Evolutionary conservation across 2,797 vertebrate species (phyloP), one percentile per base, ranked within the genome.

Genomic region (Macroramphosus scolopax): DNA sequence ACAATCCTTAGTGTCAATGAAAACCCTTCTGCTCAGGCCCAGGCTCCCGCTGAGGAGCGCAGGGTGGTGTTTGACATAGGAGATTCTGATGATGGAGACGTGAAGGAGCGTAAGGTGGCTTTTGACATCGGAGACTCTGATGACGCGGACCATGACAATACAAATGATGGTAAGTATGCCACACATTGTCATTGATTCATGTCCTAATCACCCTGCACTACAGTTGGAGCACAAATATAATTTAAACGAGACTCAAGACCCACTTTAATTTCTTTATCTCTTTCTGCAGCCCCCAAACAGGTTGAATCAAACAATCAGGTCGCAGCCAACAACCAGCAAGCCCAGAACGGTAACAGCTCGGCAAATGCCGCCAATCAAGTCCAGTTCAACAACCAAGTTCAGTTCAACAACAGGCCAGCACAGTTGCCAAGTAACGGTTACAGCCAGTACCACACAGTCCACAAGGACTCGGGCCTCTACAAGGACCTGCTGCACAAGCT

Each of bases 391-490:
- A 79, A 74, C 40, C 79, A 81, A 3, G 63, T 32, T 8, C 94
- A 94, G 63, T 93, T 97, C 77, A 94, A 41, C 80, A 93, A 86
- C 24, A 77, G 92, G 0, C 85, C 92, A 5, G 87, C 92, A 49
- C 94, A 93, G 51, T 64, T 92, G 1, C 87, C 87, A 34, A 94
- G 89, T 22, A 91, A 89, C 0, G 95, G 96, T 30, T 95, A 98
- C 71, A 93, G 92, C 74, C 93, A 94, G 72, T 99, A 98, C 77
- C 96, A 99, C 83, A 99, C 97, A 0, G 97, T 99, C 58, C 97
- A 99, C 85, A 98, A 98, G 62, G 97, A 98, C 76, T 99, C 97
- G 0, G 96, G 95, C 20, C 88, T 99, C 25, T 99, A 99, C 83
- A 98, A 98, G 72, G 96, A 99, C 70, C 90, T 99, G 5, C 90